Evolutionary conservation across 1,140 invertebrate species (phyloP).

Genomic region (Ylistrum balloti): DNA sequence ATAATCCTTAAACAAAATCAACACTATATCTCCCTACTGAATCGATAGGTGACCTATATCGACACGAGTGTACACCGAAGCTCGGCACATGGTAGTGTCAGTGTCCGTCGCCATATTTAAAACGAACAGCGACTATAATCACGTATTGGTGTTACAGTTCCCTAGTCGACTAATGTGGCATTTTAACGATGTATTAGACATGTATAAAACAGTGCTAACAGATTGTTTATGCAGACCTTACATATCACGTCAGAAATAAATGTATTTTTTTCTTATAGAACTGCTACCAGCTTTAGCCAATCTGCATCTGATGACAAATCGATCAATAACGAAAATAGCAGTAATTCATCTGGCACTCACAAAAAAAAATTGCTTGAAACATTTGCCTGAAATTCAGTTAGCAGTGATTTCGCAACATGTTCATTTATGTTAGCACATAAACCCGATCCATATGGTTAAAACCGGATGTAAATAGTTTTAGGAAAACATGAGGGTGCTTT

Average conservation of each 20-base stretch:
- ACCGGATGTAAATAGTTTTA: not conserved
- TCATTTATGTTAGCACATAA: not conserved
- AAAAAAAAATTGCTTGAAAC: not conserved
- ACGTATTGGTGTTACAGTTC: not conserved
- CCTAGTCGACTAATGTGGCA: not conserved
- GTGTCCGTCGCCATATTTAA: constrained; percentile 14
- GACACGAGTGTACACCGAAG: not conserved
- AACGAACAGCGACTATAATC: not conserved
- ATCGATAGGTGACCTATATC: constrained; percentile 12
- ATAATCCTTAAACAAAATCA: constrained; percentile 11
- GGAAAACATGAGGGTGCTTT: not conserved
- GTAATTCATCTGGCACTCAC: not conserved
- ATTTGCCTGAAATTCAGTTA: not conserved
- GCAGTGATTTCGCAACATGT: not conserved
- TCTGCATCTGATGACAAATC: not conserved
- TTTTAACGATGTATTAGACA: constrained; percentile 28
- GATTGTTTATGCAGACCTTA: not conserved
- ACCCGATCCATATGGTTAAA: not conserved
- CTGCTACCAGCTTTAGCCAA: not conserved
- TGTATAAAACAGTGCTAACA: not conserved
- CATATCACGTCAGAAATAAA: not conserved
- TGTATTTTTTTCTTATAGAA: not conserved
- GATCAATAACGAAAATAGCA: not conserved
- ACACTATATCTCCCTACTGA: not conserved
- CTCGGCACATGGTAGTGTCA: not conserved